phyloP scores from a whole-genome alignment of 2,888 invertebrate species.

The Meganola albula region DNA sequence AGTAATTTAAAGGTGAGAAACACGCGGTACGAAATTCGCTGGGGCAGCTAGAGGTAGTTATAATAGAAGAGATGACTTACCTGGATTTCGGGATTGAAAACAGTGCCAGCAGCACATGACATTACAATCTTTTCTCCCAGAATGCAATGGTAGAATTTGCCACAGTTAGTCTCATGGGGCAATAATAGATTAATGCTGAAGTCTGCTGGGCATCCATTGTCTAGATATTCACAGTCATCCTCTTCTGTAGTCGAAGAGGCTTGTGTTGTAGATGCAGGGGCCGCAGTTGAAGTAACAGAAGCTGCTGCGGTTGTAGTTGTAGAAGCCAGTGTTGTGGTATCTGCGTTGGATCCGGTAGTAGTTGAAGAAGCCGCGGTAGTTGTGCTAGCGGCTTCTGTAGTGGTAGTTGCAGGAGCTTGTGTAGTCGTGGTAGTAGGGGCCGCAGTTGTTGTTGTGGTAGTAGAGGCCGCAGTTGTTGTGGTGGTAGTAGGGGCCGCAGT shows the following conservation, averaged over 20 bases:
- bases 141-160: constrained; percentile 39
- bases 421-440: constrained; percentile 10
- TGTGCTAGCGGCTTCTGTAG: constrained; percentile 9
- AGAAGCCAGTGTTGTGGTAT: constrained; percentile 7
- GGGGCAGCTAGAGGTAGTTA: no score
- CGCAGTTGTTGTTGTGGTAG: constrained; percentile 6
- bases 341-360: no score
- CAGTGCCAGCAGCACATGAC: background rate
- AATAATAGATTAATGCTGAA: constrained; percentile 27
- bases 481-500: constrained; percentile 9
- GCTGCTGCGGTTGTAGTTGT: constrained; percentile 10
- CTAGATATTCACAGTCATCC: constrained; percentile 1
- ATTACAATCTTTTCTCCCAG: constrained; percentile 5
- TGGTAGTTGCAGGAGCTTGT: constrained; percentile 10
- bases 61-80: constrained; percentile 4
- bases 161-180: constrained; percentile 35
- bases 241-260: background rate
- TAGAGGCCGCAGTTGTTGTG: constrained; percentile 7
- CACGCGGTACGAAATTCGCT: no score
- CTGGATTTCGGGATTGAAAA: constrained; percentile 3
- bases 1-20: no score
- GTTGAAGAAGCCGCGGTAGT: constrained; percentile 10
- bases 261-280: constrained; percentile 3
- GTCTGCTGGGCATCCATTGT: constrained; percentile 14
- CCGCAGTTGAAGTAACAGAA: constrained; percentile 9